These are phyloP conservation scores for Okamejei kenojei DNA, from an alignment of 2,797 vertebrate genomes.

Conservation along the genomic window DNA sequence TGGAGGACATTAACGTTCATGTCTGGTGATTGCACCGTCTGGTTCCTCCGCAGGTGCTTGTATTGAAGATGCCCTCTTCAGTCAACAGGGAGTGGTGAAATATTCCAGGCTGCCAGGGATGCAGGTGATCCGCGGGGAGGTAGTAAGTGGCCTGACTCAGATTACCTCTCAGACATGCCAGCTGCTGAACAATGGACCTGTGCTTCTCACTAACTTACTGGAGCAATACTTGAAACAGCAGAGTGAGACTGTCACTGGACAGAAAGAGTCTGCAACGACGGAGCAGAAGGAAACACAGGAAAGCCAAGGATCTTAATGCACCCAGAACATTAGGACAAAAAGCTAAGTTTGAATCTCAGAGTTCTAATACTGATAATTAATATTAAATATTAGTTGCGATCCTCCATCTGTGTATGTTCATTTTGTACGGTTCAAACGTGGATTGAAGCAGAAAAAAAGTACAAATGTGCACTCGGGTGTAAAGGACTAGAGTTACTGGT, in stretches of 20 bases:
- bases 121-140: conserved; percentile 60
- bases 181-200: conserved; percentile 66
- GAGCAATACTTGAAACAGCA: conserved; percentile 69
- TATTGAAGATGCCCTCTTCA: conserved; percentile 75
- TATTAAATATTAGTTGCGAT: not conserved
- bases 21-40: not conserved
- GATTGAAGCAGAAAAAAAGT: too few relatives aligned
- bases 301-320: not conserved
- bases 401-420: not conserved
- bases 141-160: conserved; percentile 65
- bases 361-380: not conserved
- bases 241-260: conserved; percentile 34
- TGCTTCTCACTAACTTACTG: conserved; percentile 64
- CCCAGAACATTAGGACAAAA: not conserved
- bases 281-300: not conserved
- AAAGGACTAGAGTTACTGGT: too few relatives aligned
- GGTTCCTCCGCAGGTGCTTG: conserved; percentile 65
- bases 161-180: conserved; percentile 60
- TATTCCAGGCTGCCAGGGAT: conserved; percentile 73
- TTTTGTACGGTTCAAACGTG: not conserved
- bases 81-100: conserved; percentile 64
- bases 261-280: not conserved
- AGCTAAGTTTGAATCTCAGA: not conserved
- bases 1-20: not conserved
- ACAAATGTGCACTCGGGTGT: too few relatives aligned